A percentile compares a stretch with the other conserved stretches of the same genome.
Evolutionary conservation across 2,888 invertebrate species (phyloP).

Genomic region (Dicyrtomina minuta): DNA sequence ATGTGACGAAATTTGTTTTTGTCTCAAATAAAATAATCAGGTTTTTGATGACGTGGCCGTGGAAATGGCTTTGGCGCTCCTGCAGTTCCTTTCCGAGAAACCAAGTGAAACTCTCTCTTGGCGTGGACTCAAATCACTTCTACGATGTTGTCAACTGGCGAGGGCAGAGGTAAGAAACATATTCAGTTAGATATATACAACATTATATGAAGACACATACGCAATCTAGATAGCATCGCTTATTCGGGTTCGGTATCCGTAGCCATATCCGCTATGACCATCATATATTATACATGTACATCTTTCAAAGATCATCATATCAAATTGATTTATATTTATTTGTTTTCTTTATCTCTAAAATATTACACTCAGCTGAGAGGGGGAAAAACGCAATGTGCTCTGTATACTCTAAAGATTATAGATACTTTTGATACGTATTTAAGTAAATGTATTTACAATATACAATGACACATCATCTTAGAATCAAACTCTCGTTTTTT

Average conservation of each 20-base stretch:
- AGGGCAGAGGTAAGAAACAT: constrained; percentile 60
- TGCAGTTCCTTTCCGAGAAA: constrained; percentile 77
- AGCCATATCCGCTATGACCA: background rate
- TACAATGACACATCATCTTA: no score
- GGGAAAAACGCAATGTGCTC: no score
- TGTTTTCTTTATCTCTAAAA: no score
- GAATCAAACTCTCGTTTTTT: no score
- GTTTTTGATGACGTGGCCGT: constrained; percentile 92
- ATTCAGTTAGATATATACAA: constrained; percentile 2
- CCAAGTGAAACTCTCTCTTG: constrained; percentile 68
- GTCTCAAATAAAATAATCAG: constrained; percentile 59
- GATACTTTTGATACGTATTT: no score
- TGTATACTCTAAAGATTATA: no score
- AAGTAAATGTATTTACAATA: no score
- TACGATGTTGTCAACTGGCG: constrained; percentile 73
- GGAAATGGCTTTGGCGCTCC: constrained; percentile 84
- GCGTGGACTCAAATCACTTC: constrained; percentile 76
- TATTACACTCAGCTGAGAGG: no score
- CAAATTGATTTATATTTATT: no score
- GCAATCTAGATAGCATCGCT: no score
- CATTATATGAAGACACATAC: background rate
- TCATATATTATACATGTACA: background rate
- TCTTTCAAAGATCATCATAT: no score
- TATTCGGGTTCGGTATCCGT: no score
- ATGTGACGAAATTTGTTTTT: constrained; percentile 3